Evolutionary conservation across 2,797 vertebrate species (phyloP), one percentile per base, ranked within the genome.

Genomic region (Hipposideros larvatus): DNA sequence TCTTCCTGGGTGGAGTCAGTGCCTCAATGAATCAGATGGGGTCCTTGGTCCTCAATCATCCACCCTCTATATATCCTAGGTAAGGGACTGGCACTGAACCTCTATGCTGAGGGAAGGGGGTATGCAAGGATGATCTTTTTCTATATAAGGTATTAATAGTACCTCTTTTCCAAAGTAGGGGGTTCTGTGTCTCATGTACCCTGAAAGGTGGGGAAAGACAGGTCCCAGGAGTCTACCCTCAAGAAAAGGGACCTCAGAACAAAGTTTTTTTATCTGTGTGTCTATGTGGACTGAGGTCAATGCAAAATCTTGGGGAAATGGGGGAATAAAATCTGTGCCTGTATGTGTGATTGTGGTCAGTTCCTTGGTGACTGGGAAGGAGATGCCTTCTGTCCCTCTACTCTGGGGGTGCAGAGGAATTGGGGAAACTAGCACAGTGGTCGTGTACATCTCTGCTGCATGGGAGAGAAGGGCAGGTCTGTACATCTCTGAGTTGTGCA

Each of bases 11-110:
- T 80, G 53, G 26, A 75, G 21, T 91, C 68, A 71, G 37, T 85
- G 10, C n/a, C 59, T 95, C 84, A 93, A 61, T 21, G 13, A 21
- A 66, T 24, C 46, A 41, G n/a, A 65, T 59, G 41, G 46, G 31
- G 41, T 74, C 48, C 41, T 57, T 57, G 77, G n/a, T 92, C 65
- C 65, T 92, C 71, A 92, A 65, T 90, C 41, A 26, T 78, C 70
- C n/a, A 94, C 28, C 24, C 68, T 92, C 7, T 19, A 92, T 79
- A 83, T 53, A 89, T 48, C 57, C 18, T 43, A 96, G 37, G 55
- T 91, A 94, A 91, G 51, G 16, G 31, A 88, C 78, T 79, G 78
- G 65, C 19, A 63, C 53, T 91, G 91, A 96, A 77, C 5, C 2
- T 75, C 48, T 61, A 87, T 59, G 61, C 73, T 90, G 71, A 88